A percentile compares a stretch with the other conserved stretches of the same genome.
Conservation (phyloP, 1,140 invertebrate species). For the Diachasmimorpha longicaudata region DNA sequence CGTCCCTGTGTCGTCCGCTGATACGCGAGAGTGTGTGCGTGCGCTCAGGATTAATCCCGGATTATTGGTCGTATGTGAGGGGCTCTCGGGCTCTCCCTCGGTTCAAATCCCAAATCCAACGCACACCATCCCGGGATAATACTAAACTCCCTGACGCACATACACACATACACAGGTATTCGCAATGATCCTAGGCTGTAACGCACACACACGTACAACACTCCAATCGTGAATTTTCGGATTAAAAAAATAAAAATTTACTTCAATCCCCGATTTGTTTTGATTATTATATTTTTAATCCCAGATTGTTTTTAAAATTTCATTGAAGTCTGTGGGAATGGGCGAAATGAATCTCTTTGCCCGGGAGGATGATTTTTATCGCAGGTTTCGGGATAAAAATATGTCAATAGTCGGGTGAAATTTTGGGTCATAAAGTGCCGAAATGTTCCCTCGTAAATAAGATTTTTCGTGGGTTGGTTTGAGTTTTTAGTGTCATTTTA, state of each 20-base stretch:
- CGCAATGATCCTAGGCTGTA: background rate
- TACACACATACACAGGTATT: background rate
- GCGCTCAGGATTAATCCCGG: conserved; percentile 54
- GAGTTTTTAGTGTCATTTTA: no score
- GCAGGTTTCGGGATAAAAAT: no score
- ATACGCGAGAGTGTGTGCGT: conserved; percentile 28
- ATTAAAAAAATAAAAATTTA: background rate
- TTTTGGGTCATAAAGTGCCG: no score
- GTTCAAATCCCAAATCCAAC: conserved; percentile 60
- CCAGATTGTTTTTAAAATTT: background rate
- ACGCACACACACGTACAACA: background rate
- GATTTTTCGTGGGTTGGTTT: no score
- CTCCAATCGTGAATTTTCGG: background rate
- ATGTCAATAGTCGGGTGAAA: no score
- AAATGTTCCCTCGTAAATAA: no score
- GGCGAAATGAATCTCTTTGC: no score
- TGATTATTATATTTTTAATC: background rate
- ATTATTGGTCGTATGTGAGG: conserved; percentile 53
- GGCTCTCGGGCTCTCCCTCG: conserved; percentile 33
- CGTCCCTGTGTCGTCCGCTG: background rate
- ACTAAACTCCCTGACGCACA: conserved; percentile 40
- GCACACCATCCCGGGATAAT: conserved; percentile 54
- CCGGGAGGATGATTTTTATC: no score
- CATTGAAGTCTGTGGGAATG: no score
- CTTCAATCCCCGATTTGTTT: background rate